Conservation (phyloP, 2,888 invertebrate species). For the Drosophila falleni region DNA sequence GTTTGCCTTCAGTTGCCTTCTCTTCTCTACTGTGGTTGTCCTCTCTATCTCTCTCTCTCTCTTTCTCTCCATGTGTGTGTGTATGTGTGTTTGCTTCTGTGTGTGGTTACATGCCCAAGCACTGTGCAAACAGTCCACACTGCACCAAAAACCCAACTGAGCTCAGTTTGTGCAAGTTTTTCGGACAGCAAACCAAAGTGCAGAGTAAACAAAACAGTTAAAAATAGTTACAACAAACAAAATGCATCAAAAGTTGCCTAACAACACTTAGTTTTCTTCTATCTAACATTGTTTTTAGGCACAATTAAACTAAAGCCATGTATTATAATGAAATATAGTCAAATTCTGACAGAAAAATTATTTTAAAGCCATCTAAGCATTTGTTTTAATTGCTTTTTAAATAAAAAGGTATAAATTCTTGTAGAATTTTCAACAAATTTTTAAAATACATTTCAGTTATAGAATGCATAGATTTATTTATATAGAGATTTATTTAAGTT, state of each 20-base stretch:
- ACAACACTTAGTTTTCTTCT: constrained; percentile 24
- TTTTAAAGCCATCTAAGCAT: background rate
- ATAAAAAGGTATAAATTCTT: background rate
- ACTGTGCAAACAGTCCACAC: constrained; percentile 60
- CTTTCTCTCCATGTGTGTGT: constrained; percentile 7
- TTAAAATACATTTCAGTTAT: background rate
- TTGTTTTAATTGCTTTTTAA: background rate
- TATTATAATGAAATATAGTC: background rate
- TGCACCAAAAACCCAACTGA: constrained; percentile 11
- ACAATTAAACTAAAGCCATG: background rate
- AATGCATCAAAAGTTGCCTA: constrained; percentile 43
- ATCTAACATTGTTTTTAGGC: constrained; percentile 2
- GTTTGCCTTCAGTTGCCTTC: constrained; percentile 30
- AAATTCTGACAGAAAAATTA: background rate
- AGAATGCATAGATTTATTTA: background rate
- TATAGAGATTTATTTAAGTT: too few relatives aligned
- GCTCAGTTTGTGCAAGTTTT: constrained; percentile 32
- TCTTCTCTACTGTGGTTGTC: constrained; percentile 19
- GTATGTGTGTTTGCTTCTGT: constrained; percentile 12
- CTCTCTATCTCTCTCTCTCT: background rate
- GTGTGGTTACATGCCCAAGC: constrained; percentile 56
- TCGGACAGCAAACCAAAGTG: constrained; percentile 68
- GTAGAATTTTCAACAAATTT: background rate
- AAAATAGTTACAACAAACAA: constrained; percentile 61
- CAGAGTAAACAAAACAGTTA: constrained; percentile 63